Evolutionary conservation across 2,797 vertebrate genomes (phyloP).

Genomic region (Lepus oiostolus): DNA sequence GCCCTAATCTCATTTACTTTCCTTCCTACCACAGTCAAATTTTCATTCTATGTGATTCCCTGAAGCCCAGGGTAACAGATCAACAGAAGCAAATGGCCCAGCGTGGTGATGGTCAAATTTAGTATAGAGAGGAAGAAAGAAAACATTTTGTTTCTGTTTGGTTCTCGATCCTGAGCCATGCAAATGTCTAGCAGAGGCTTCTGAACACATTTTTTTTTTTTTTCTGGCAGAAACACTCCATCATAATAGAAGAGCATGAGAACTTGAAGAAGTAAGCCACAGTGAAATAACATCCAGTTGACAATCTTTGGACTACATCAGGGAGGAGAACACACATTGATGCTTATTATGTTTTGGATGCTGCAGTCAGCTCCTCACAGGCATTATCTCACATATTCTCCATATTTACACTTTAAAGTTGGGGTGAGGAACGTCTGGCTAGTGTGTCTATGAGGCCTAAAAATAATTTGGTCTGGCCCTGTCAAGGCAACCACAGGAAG

Average conservation of each 20-base stretch:
- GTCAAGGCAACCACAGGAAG: too few relatives aligned
- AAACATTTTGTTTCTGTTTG: not conserved
- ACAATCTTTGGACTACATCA: not conserved
- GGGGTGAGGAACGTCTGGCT: too few relatives aligned
- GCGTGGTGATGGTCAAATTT: not conserved
- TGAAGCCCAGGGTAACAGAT: not conserved
- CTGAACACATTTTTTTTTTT: not conserved
- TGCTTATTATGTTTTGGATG: not conserved
- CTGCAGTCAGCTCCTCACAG: rapidly evolving
- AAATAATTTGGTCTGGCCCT: too few relatives aligned
- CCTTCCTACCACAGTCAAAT: not conserved
- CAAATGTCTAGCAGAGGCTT: not conserved
- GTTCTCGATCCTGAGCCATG: not conserved
- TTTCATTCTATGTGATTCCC: not conserved
- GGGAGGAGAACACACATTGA: not conserved
- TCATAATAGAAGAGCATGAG: not conserved
- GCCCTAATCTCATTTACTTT: not conserved
- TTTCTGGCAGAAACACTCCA: not conserved
- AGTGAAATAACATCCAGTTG: not conserved
- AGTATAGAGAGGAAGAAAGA: not conserved
- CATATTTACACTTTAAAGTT: not conserved
- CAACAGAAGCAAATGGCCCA: not conserved
- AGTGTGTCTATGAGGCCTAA: too few relatives aligned
- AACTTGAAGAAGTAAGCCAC: not conserved
- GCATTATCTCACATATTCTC: not conserved